Percentiles rank a stretch among this genome's conserved stretches.
These are phyloP conservation scores for Drosophila paulistorum DNA, from an alignment of 1,140 invertebrate genomes.

Conservation along the genomic window DNA sequence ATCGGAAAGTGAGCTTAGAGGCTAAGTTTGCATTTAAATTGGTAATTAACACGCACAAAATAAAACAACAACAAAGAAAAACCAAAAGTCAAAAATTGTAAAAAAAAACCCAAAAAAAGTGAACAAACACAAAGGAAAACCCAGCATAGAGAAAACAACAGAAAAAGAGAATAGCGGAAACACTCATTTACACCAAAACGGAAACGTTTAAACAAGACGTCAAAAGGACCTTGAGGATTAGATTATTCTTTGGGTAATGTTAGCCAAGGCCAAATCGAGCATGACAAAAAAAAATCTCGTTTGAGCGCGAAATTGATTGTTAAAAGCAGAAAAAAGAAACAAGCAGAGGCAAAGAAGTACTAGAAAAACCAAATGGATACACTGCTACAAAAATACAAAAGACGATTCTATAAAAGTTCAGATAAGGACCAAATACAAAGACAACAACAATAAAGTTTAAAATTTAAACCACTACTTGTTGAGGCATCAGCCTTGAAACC, in stretches of 20 bases:
- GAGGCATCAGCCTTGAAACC: too few relatives aligned
- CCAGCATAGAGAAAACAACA: background rate
- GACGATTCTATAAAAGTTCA: too few relatives aligned
- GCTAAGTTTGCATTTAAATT: slow-evolving; percentile 79
- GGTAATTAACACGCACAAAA: slow-evolving; percentile 67
- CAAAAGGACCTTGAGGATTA: slow-evolving; percentile 17
- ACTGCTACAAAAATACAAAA: slow-evolving; percentile 1
- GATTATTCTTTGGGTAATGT: slow-evolving; percentile 4
- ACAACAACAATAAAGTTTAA: too few relatives aligned
- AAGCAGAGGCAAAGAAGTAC: background rate
- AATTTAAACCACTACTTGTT: too few relatives aligned
- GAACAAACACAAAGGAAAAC: slow-evolving; percentile 45
- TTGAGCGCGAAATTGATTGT: slow-evolving; percentile 42
- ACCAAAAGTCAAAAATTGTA: slow-evolving; percentile 51
- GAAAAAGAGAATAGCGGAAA: slow-evolving; percentile 44
- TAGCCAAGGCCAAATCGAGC: slow-evolving; percentile 15
- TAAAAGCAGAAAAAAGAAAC: slow-evolving; percentile 6
- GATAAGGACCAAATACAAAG: too few relatives aligned
- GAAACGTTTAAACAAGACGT: background rate
- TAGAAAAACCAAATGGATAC: background rate
- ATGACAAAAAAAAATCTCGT: slow-evolving; percentile 21
- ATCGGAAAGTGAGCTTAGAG: slow-evolving; percentile 43
- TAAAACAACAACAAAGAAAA: slow-evolving; percentile 35
- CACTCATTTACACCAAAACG: slow-evolving; percentile 51
- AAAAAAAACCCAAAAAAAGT: slow-evolving; percentile 23